Conservation (phyloP, 1,140 invertebrate genomes). For the Aradophagus sp. region DNA sequence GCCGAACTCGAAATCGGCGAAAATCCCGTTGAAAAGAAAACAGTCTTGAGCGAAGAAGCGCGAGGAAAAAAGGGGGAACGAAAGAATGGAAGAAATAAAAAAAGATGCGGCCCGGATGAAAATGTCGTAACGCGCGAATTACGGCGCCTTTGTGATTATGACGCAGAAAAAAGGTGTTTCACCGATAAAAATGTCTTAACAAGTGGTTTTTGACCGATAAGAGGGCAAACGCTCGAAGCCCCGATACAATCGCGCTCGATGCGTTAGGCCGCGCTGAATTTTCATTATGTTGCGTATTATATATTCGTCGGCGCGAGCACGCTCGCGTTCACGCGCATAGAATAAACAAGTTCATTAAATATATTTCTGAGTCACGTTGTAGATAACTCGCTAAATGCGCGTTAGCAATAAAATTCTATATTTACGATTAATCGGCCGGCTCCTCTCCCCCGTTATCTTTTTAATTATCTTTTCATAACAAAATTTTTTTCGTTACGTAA, state of each 20-base stretch:
- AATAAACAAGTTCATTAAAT: constrained; percentile 56
- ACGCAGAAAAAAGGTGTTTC: constrained; percentile 57
- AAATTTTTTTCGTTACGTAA: constrained; percentile 39
- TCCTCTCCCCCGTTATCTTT: constrained; percentile 32
- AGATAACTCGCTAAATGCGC: constrained; percentile 50
- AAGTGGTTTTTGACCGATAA: constrained; percentile 63
- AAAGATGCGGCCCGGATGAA: too few species aligned
- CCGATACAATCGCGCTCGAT: constrained; percentile 49
- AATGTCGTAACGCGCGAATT: constrained; percentile 56
- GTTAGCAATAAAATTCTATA: constrained; percentile 50
- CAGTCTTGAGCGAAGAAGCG: too few species aligned
- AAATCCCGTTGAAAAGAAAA: constrained; percentile 32
- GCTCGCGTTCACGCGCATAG: constrained; percentile 36
- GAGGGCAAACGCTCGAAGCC: constrained; percentile 49
- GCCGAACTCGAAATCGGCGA: constrained; percentile 30
- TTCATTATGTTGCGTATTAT: constrained; percentile 57
- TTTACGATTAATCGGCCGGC: constrained; percentile 42
- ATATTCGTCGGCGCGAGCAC: constrained; percentile 35
- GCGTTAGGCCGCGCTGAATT: constrained; percentile 45
- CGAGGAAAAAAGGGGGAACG: too few species aligned
- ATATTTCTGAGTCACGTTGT: constrained; percentile 53
- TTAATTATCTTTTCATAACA: constrained; percentile 47
- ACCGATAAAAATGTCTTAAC: constrained; percentile 62
- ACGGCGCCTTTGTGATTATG: constrained; percentile 49
- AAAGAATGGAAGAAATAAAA: too few species aligned